Evolutionary conservation across 2,797 vertebrate genomes (phyloP).

Genomic region (Sebastes paucispinis): DNA sequence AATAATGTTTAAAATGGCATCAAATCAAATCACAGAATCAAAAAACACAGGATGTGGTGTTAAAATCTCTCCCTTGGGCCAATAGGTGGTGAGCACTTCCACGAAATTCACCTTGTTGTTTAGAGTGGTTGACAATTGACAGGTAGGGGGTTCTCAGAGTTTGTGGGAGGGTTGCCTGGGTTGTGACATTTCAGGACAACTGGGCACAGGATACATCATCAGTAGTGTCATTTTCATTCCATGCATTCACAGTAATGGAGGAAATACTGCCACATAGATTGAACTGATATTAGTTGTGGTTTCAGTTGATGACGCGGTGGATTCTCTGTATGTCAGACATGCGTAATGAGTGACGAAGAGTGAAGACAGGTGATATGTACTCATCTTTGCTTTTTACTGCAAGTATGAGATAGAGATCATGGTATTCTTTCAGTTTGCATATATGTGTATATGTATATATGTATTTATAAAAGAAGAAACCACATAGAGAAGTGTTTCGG

Average conservation of each 20-base stretch:
- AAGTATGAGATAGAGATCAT: background rate
- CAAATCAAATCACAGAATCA: background rate
- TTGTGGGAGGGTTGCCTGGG: too few relatives aligned
- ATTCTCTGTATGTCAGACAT: slow-evolving; percentile 28
- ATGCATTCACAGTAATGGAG: slow-evolving; percentile 20
- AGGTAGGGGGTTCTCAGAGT: too few relatives aligned
- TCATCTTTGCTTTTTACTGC: background rate
- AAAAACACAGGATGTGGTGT: too few relatives aligned
- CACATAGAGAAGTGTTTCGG: background rate
- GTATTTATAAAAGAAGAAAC: background rate
- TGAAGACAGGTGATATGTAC: background rate
- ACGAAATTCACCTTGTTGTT: too few relatives aligned
- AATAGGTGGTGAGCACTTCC: too few relatives aligned
- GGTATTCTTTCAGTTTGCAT: background rate
- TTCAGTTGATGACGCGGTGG: slow-evolving; percentile 41
- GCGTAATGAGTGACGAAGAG: background rate
- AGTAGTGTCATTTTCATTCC: background rate
- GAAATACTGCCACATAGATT: background rate
- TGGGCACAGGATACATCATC: too few relatives aligned
- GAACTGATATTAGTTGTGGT: slow-evolving; percentile 46
- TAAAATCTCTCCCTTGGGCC: too few relatives aligned
- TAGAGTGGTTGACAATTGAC: too few relatives aligned
- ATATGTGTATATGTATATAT: background rate
- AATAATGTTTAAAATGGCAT: background rate
- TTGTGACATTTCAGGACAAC: too few relatives aligned